Evolutionary conservation across 2,797 vertebrate species (phyloP).

Genomic region (Galagoides demidoff): DNA sequence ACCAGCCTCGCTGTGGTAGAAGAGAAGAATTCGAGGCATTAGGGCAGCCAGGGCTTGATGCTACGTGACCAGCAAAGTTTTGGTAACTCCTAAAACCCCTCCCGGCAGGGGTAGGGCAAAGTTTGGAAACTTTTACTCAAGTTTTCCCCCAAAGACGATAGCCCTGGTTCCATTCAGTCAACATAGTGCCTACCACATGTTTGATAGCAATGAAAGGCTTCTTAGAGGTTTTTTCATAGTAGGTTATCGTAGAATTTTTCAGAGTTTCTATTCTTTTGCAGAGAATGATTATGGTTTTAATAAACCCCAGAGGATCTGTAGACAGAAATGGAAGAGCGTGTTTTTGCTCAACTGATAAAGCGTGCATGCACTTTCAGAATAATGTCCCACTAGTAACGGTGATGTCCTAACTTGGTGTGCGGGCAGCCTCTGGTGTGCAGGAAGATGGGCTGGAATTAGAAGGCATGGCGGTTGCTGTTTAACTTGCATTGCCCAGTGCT

Average conservation of each 20-base stretch:
- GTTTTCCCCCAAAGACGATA: not conserved
- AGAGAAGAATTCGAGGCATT: not conserved
- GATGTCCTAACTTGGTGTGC: not conserved
- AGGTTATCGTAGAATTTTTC: not conserved
- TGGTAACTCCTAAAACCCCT: not conserved
- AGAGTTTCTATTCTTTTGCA: not conserved
- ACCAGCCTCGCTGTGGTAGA: not conserved
- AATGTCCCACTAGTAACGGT: not conserved
- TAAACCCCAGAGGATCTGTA: not conserved
- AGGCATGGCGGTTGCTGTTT: conserved; percentile 14
- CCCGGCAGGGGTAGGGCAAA: not conserved
- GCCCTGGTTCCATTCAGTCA: not conserved
- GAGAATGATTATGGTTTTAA: not conserved
- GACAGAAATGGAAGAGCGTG: not conserved
- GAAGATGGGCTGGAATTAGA: conserved; percentile 13
- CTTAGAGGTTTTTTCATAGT: not conserved
- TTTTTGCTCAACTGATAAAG: not conserved
- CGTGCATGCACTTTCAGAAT: not conserved
- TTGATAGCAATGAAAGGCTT: not conserved
- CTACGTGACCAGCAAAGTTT: not conserved
- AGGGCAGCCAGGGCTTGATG: not conserved
- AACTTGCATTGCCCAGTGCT: conserved; percentile 5
- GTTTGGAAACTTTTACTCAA: not conserved
- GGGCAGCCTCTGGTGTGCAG: not conserved
- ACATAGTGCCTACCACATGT: not conserved